phyloP scores from a whole-genome alignment of 2,888 invertebrate species.

The Fragum sueziense region DNA sequence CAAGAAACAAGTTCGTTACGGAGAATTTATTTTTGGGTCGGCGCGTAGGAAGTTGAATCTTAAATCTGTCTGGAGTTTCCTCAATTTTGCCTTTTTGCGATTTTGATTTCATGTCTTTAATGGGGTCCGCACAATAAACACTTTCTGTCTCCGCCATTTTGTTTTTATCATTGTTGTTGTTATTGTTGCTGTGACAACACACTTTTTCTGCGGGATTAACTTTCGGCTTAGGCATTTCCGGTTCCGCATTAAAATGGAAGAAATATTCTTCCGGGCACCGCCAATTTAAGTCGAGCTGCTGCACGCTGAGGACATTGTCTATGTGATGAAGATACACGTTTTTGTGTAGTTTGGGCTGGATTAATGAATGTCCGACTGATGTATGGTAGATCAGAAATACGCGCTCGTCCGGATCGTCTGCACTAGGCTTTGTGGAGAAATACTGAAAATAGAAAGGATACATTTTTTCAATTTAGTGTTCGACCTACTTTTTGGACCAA shows the following conservation, averaged over 20 bases:
- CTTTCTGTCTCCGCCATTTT: neutral
- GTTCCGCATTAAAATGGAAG: slow-evolving; percentile 53
- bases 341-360: slow-evolving; percentile 54
- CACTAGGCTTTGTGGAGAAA: slow-evolving; percentile 27
- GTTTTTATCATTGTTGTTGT: neutral
- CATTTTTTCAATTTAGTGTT: too few relatives aligned
- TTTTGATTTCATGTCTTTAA: slow-evolving; percentile 9
- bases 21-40: slow-evolving; percentile 35
- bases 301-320: slow-evolving; percentile 47
- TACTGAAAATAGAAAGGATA: slow-evolving; percentile 37
- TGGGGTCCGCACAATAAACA: neutral
- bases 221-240: slow-evolving; percentile 26
- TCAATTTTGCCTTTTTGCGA: neutral
- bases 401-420: slow-evolving; percentile 47
- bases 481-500: too few relatives aligned
- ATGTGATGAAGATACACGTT: slow-evolving; percentile 57
- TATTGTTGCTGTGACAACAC: slow-evolving; percentile 42
- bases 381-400: slow-evolving; percentile 50
- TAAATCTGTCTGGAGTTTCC: slow-evolving; percentile 14
- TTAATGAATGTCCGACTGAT: slow-evolving; percentile 35
- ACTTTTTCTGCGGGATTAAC: slow-evolving; percentile 7
- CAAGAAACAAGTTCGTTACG: slow-evolving; percentile 45
- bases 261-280: slow-evolving; percentile 59
- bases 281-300: slow-evolving; percentile 54
- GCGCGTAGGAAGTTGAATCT: slow-evolving; percentile 8